These are phyloP conservation scores for Dioctria linearis DNA, from an alignment of 2,888 invertebrate genomes.

Conservation along the genomic window DNA sequence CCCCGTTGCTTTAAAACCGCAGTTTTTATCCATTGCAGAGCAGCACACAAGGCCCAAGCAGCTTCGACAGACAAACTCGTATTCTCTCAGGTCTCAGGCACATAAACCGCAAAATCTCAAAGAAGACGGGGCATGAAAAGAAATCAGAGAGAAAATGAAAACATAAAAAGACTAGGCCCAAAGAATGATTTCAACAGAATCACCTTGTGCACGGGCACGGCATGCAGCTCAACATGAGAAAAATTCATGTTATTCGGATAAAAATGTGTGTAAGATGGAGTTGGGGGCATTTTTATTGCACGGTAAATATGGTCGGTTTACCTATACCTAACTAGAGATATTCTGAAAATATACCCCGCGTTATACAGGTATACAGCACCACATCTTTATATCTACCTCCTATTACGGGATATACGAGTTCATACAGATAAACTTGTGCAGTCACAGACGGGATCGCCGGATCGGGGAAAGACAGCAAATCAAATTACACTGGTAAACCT, in stretches of 20 bases:
- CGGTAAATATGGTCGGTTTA: conserved; percentile 21
- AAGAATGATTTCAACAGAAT: conserved; percentile 52
- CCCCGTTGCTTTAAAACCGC: conserved; percentile 16
- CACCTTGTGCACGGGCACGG: conserved; percentile 53
- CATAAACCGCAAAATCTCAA: conserved; percentile 41
- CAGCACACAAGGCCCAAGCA: not conserved
- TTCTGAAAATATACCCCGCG: no score
- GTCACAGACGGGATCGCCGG: not conserved
- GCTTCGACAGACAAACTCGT: no score
- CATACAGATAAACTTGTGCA: not conserved
- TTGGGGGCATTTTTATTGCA: conserved; percentile 41
- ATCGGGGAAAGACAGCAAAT: conserved; percentile 31
- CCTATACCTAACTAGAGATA: not conserved
- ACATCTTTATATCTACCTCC: not conserved
- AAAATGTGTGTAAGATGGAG: conserved; percentile 48
- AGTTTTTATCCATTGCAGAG: conserved; percentile 32
- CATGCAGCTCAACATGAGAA: conserved; percentile 48
- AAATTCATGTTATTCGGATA: conserved; percentile 51
- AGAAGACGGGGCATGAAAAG: conserved; percentile 30
- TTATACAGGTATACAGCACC: conserved; percentile 3
- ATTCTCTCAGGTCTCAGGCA: not conserved
- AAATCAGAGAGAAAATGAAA: conserved; percentile 29
- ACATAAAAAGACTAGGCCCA: conserved; percentile 29
- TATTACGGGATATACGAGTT: conserved; percentile 2
- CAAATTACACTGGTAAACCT: conserved; percentile 45